Base-by-base conservation (phyloP, 2,113 vertebrate genomes). In the Rhegmatorhina hoffmannsi region DNA sequence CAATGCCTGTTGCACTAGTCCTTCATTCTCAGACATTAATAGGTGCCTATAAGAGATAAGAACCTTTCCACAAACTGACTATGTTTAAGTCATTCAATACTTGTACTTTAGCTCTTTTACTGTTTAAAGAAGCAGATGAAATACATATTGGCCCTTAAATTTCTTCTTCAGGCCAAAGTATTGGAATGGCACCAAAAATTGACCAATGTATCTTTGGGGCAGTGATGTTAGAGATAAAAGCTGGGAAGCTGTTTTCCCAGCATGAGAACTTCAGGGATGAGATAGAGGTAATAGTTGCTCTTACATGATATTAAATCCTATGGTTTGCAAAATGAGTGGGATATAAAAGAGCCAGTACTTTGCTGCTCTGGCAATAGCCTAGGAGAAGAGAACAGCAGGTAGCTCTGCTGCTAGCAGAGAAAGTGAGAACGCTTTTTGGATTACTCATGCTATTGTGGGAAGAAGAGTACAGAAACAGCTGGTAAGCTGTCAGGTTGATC, bases 401-500 rank as follows among this genome's bases (percentile, higher is more conserved):
- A 93, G 68, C 56, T 21, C n/a, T 49, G 74, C 86, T 97, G 90
- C 92, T 97, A 96, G 94, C 95, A 97, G 85, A 92, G 91, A 62
- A 94, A 95, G 56, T 70, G 96, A 97, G 97, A 97, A 97, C 17
- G 5, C 12, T 29, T 81, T 91, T 94, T 91, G 87, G 90, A 86
- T 97, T 97, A 95, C 84, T 97, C 76, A 85, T 92, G 90, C 90
- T 56, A 91, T 94, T 95, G 59, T 96, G 97, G 97, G 96, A 97
- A 96, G 97, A 97, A 94, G 96, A 97, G 93, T 91, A 91, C 43
- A 58, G 92, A 97, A 97, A 97, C 97, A 98, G 97, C 97, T 98
- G 97, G 96, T 97, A 94, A 95, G 68, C 94, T 98, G 98, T 97
- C 97, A 98, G 95, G 68, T 89, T 95, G 84, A 97, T 97, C 97